Conservation (phyloP, 1,140 invertebrate species). For the Calephelis nemesis region DNA sequence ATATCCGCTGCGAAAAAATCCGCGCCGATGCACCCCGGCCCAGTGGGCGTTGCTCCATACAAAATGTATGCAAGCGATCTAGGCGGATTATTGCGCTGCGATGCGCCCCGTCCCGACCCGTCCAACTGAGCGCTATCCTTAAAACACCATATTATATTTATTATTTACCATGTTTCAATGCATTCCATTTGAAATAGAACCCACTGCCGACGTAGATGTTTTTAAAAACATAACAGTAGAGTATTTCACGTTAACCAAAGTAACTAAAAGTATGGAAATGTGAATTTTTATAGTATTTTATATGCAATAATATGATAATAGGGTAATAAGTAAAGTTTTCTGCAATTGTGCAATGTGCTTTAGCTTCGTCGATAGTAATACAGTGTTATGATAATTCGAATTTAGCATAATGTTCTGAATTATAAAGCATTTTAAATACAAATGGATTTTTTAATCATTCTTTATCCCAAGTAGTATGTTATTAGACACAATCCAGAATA, state of each 20-base stretch:
- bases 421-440: constrained; percentile 63
- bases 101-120: no score
- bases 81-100: no score
- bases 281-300: constrained; percentile 47
- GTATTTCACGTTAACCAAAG: constrained; percentile 30
- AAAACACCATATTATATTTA: background rate
- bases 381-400: constrained; percentile 54
- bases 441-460: constrained; percentile 25
- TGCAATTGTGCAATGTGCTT: constrained; percentile 49
- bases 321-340: constrained; percentile 33
- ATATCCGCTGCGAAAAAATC: no score
- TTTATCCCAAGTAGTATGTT: no score
- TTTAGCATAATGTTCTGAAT: constrained; percentile 66
- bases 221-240: constrained; percentile 29
- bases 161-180: background rate
- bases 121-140: no score
- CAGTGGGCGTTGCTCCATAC: no score
- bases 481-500: no score
- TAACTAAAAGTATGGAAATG: constrained; percentile 23
- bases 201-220: constrained; percentile 38
- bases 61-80: no score
- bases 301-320: constrained; percentile 44
- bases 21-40: no score
- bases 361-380: constrained; percentile 57
- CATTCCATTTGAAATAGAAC: constrained; percentile 26